A percentile compares a stretch with the other conserved stretches of the same genome.
Evolutionary conservation across 2,113 vertebrate species (phyloP).

Genomic region (Antechinus flavipes): DNA sequence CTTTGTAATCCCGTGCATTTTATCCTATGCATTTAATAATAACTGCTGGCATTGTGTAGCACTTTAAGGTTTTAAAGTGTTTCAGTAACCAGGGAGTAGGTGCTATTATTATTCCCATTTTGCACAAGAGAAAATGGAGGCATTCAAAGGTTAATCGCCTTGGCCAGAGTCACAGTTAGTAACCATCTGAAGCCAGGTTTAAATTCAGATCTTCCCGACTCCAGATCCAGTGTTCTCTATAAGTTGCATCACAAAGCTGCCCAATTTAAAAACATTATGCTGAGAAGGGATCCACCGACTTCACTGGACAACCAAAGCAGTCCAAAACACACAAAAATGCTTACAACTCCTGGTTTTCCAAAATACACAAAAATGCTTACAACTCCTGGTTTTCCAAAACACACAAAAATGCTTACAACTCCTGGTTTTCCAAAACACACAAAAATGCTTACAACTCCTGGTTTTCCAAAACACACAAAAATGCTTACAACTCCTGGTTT

Average conservation of each 20-base stretch:
- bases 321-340: background rate
- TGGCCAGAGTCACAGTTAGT: background rate
- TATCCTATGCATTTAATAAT: background rate
- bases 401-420: no score
- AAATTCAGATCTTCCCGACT: background rate
- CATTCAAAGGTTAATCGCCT: background rate
- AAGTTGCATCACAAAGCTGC: fast-evolving
- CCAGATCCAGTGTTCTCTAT: background rate
- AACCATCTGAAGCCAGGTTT: background rate
- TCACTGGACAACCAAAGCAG: background rate
- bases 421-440: no score
- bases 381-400: no score
- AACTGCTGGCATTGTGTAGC: background rate
- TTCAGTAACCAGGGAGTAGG: background rate
- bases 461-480: no score
- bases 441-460: no score
- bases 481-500: no score
- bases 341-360: background rate
- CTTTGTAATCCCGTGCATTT: background rate
- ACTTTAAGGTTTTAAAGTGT: background rate
- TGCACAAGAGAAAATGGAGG: background rate
- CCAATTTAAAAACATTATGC: background rate
- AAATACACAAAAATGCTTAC: no score
- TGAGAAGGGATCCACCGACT: background rate
- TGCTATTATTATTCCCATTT: background rate